Evolutionary conservation across 2,888 invertebrate species (phyloP).

Genomic region (Torymus texanus): DNA sequence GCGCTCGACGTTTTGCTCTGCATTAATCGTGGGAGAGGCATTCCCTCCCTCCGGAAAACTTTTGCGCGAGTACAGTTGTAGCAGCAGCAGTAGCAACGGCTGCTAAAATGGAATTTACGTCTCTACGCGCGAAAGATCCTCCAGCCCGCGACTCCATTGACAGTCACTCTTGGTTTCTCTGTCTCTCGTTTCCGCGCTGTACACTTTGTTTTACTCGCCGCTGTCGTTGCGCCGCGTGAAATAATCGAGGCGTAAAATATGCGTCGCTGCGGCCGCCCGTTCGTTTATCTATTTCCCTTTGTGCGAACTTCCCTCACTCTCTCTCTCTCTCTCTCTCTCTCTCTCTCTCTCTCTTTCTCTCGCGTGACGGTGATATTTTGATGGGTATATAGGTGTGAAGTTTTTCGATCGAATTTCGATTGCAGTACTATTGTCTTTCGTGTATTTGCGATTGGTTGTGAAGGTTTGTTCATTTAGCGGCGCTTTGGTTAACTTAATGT

Average conservation of each 20-base stretch:
- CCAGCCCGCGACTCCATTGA: background rate
- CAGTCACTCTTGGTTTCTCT: background rate
- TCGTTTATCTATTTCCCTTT: background rate
- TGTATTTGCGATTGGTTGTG: too few species aligned
- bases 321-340: too few species aligned
- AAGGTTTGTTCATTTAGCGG: too few species aligned
- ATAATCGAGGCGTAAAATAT: conserved; percentile 26
- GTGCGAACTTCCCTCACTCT: too few species aligned
- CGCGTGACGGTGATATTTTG: too few species aligned
- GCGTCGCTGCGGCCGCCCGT: background rate
- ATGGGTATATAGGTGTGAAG: too few species aligned
- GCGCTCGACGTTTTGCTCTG: conserved; percentile 7
- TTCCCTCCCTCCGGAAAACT: background rate
- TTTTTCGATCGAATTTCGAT: too few species aligned
- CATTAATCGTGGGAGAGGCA: conserved; percentile 20
- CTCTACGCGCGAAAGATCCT: background rate
- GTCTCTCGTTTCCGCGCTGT: background rate
- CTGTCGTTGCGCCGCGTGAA: background rate
- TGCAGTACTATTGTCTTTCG: too few species aligned
- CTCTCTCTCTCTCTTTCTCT: too few species aligned
- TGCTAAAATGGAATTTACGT: conserved; percentile 23
- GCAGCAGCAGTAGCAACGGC: background rate
- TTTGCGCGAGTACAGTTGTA: background rate
- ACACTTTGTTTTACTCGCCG: conserved; percentile 18
- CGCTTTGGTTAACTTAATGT: too few species aligned